Evolutionary conservation across 2,888 invertebrate species (phyloP).

Genomic region (Pimpla rufipes): DNA sequence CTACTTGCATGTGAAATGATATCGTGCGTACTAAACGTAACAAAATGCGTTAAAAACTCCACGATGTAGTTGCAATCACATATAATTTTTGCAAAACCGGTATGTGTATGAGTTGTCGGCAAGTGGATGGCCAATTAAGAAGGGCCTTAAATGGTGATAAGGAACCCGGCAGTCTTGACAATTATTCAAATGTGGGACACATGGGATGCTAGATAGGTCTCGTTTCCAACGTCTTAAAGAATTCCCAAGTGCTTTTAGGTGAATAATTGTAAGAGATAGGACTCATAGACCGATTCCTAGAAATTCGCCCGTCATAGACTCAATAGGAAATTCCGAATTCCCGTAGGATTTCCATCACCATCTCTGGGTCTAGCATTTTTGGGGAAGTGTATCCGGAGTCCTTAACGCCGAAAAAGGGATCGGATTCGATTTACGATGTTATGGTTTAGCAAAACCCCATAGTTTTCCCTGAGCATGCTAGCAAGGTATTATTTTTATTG

Average conservation of each 20-base stretch:
- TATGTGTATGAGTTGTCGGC: not conserved
- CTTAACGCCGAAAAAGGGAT: not conserved
- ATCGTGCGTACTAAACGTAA: conserved; percentile 34
- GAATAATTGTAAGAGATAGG: not conserved
- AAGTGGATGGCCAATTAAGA: not conserved
- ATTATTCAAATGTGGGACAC: not conserved
- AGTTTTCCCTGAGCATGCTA: not conserved
- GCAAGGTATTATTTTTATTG: not conserved
- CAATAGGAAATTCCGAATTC: not conserved
- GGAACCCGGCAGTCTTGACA: not conserved
- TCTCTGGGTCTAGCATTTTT: not conserved
- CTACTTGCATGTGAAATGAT: conserved; percentile 57
- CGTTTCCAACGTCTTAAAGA: conserved; percentile 3
- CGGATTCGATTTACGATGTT: not conserved
- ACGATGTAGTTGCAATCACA: conserved; percentile 14
- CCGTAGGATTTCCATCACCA: not conserved
- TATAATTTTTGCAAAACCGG: conserved; percentile 2
- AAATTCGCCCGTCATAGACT: not conserved
- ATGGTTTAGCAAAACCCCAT: not conserved
- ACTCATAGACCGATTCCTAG: not conserved
- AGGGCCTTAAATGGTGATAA: not conserved
- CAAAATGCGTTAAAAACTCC: conserved; percentile 15
- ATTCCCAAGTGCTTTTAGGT: not conserved
- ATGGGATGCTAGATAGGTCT: not conserved
- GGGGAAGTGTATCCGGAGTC: not conserved